Conservation (phyloP, 53 echinoderm and acorn worm genomes). For the Arbacia lixula region DNA sequence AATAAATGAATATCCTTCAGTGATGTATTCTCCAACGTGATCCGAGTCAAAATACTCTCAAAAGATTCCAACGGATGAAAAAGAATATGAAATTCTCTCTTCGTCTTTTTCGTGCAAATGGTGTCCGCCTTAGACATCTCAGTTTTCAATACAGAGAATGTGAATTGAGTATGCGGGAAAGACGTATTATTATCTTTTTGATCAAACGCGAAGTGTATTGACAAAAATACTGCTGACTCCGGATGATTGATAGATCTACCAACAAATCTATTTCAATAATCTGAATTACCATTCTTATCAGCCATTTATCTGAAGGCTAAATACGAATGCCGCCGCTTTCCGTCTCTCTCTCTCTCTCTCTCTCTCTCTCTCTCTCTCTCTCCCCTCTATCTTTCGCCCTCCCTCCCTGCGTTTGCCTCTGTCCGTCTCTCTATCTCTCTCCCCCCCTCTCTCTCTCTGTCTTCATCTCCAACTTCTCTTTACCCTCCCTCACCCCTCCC, state of each 20-base stretch:
- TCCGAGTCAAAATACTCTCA: no score
- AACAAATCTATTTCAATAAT: slow-evolving; percentile 24
- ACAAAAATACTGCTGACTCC: slow-evolving; percentile 22
- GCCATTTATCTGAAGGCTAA: slow-evolving; percentile 27
- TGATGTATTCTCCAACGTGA: no score
- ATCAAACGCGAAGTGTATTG: neutral
- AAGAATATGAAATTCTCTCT: no score
- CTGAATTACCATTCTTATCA: slow-evolving; percentile 32
- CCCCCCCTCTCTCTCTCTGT: neutral
- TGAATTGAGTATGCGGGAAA: no score
- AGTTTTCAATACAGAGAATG: no score
- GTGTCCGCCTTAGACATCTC: no score
- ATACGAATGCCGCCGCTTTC: neutral
- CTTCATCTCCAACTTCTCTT: slow-evolving; percentile 14
- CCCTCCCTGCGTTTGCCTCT: neutral
- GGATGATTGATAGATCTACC: slow-evolving; percentile 30
- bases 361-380: neutral
- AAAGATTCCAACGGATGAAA: no score
- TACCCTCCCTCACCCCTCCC: no score
- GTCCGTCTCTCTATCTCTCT: neutral
- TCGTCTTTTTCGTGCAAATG: no score
- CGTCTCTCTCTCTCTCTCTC: neutral
- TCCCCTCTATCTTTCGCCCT: neutral
- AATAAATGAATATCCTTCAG: no score
- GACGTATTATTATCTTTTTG: neutral